Conservation (phyloP, 1,140 invertebrate species). For the Neocloeon triangulifer region DNA sequence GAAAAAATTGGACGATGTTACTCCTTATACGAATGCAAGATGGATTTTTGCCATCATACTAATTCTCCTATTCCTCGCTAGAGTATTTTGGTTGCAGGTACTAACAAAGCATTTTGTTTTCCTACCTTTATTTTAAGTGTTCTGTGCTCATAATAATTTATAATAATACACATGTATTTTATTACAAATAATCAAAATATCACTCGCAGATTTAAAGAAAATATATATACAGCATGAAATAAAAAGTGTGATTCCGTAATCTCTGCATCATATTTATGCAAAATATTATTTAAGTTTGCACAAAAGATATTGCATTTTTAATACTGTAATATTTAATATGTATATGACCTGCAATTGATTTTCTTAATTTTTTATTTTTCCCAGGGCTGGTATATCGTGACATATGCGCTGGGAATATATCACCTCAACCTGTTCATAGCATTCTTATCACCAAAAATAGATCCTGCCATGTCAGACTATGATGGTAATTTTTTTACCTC, state of each 20-base stretch:
- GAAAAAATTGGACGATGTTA: constrained; percentile 26
- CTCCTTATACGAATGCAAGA: constrained; percentile 23
- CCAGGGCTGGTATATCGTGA: constrained; percentile 98
- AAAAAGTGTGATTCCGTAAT: too few relatives aligned
- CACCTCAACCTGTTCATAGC: constrained; percentile 98
- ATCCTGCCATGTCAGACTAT: constrained; percentile 77
- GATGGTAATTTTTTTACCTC: constrained; percentile 36
- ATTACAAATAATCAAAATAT: too few relatives aligned
- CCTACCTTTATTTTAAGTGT: constrained; percentile 1
- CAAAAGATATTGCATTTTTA: too few relatives aligned
- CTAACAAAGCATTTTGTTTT: not conserved
- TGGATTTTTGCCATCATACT: constrained; percentile 24
- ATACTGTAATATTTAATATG: not conserved
- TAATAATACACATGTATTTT: constrained; percentile 2
- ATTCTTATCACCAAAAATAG: constrained; percentile 97
- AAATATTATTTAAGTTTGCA: too few relatives aligned
- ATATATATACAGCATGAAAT: too few relatives aligned
- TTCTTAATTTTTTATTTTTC: constrained; percentile 19
- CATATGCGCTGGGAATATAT: constrained; percentile 96
- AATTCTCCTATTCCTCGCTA: constrained; percentile 18
- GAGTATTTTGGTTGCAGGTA: constrained; percentile 21
- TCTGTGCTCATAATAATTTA: constrained; percentile 3
- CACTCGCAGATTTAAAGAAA: too few relatives aligned
- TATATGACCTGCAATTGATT: too few relatives aligned
- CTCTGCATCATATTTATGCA: too few relatives aligned